phyloP scores from a whole-genome alignment of 2,113 vertebrate species.

The Myiagra hebetior region DNA sequence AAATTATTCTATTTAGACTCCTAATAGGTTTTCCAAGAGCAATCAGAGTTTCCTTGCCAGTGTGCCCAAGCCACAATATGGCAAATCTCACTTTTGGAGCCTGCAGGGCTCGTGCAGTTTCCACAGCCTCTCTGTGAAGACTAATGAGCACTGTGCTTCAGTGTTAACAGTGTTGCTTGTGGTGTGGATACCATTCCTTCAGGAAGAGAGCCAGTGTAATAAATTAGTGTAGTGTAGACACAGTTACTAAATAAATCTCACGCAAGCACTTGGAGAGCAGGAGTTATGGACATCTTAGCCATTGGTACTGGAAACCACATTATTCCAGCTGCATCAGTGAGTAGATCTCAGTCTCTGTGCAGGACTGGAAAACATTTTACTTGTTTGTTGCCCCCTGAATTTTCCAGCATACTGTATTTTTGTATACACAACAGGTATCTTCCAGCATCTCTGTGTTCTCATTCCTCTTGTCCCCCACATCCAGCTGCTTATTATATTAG shows the following conservation, averaged over 20 bases:
- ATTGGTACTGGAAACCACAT: background rate
- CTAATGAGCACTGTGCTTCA: background rate
- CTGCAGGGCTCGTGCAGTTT: background rate
- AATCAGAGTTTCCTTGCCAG: background rate
- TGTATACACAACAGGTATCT: accelerated
- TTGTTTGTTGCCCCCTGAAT: background rate
- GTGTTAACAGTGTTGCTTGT: background rate
- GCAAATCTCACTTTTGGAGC: background rate
- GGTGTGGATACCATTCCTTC: background rate
- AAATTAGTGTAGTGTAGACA: background rate
- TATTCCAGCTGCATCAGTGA: background rate
- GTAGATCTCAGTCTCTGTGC: background rate
- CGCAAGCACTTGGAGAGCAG: background rate
- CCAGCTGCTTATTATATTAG: background rate
- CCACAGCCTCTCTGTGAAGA: background rate
- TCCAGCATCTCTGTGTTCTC: background rate
- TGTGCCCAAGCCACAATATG: background rate
- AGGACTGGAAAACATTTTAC: background rate
- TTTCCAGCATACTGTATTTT: background rate
- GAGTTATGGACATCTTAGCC: background rate
- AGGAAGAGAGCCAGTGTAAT: background rate
- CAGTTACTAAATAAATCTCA: background rate
- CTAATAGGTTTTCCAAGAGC: background rate
- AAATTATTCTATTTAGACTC: background rate
- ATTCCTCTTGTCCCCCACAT: background rate